These are phyloP conservation scores for Paramacrobiotus metropolitanus DNA, from an alignment of 1,140 invertebrate species.

Conservation along the genomic window DNA sequence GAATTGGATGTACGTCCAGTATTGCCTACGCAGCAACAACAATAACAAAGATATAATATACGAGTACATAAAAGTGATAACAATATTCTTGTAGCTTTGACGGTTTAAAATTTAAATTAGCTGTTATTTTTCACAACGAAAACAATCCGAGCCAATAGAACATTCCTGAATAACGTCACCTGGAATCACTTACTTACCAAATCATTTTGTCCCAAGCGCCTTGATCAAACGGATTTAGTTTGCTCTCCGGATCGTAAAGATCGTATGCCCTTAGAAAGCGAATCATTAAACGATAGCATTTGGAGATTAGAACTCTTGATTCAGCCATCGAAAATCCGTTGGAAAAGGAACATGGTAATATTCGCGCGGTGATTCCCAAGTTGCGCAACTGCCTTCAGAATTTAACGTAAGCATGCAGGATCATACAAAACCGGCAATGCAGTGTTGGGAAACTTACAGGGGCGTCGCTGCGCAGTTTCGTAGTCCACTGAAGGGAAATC, in stretches of 20 bases:
- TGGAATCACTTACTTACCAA: background rate
- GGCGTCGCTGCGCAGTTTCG: no score
- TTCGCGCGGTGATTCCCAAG: background rate
- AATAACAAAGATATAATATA: no score
- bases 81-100: background rate
- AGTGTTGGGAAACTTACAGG: no score
- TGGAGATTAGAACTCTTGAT: background rate
- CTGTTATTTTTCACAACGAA: background rate
- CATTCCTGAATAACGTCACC: background rate
- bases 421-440: no score
- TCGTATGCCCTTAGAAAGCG: background rate
- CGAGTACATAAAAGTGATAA: background rate
- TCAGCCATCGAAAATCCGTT: no score
- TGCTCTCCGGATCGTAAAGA: background rate
- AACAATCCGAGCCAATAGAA: background rate
- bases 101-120: background rate
- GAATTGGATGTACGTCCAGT: background rate
- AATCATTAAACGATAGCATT: background rate
- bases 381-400: background rate
- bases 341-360: background rate
- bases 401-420: background rate
- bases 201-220: background rate
- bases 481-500: background rate
- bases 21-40: background rate
- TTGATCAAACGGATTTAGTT: background rate